These are phyloP conservation scores for Notodonta dromedarius DNA, from an alignment of 2,888 invertebrate genomes.

Conservation along the genomic window DNA sequence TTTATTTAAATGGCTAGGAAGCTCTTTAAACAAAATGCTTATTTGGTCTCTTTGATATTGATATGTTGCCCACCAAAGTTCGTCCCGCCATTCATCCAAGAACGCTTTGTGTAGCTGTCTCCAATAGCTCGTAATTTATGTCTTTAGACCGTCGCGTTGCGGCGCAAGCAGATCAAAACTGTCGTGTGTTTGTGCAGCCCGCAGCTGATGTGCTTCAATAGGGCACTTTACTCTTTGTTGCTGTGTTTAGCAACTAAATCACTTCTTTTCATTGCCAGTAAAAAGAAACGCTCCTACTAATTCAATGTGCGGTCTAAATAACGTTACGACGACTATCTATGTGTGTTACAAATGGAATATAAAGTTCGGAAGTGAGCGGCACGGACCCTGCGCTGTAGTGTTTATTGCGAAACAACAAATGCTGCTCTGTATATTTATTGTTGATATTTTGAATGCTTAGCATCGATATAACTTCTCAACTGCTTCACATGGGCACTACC, in stretches of 20 bases:
- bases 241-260: neutral
- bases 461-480: too few relatives aligned
- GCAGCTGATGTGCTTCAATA: neutral
- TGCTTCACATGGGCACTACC: too few relatives aligned
- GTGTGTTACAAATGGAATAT: neutral
- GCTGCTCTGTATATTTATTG: too few relatives aligned
- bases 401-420: too few relatives aligned
- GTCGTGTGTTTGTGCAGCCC: neutral
- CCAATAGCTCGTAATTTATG: neutral
- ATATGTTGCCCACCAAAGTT: neutral
- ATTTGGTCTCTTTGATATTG: neutral
- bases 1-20: too few relatives aligned
- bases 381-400: too few relatives aligned
- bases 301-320: neutral
- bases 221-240: neutral
- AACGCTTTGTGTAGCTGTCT: neutral
- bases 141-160: neutral
- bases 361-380: neutral
- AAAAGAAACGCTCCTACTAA: slow-evolving; percentile 1
- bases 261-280: neutral
- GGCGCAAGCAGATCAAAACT: neutral
- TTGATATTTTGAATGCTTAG: too few relatives aligned
- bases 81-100: neutral
- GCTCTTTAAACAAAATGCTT: neutral
- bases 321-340: neutral